Conservation (phyloP, 2,888 invertebrate species). For the Cerastis rubricosa region DNA sequence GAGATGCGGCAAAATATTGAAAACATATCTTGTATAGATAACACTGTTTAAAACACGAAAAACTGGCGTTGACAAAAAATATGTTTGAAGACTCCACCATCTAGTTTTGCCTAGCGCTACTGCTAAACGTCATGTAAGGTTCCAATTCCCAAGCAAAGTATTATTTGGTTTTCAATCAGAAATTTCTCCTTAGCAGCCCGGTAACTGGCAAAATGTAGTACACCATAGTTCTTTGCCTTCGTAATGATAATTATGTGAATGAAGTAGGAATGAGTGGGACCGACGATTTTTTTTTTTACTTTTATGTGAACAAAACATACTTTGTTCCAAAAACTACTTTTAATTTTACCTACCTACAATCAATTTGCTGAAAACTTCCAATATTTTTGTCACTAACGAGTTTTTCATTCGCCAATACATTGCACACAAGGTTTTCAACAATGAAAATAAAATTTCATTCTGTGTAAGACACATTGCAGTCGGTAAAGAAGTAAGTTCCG, state of each 20-base stretch:
- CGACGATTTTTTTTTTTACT: not conserved
- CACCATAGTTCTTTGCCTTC: not conserved
- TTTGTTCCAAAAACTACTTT: not conserved
- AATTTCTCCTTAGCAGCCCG: not conserved
- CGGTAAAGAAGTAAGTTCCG: constrained; percentile 74
- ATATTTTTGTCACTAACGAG: constrained; percentile 9
- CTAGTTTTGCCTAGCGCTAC: not conserved
- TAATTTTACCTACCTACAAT: not conserved
- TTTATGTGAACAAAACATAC: not conserved
- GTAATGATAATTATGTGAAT: not conserved
- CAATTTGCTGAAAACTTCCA: not conserved
- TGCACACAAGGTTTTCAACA: constrained; percentile 66
- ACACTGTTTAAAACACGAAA: not conserved
- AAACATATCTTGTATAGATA: not conserved
- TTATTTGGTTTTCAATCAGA: not conserved
- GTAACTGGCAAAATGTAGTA: not conserved
- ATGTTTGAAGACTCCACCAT: not conserved
- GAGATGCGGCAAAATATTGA: no score
- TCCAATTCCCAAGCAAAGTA: not conserved
- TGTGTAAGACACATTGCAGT: constrained; percentile 79
- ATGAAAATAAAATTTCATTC: constrained; percentile 76
- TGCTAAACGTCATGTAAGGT: not conserved
- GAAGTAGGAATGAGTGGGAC: not conserved
- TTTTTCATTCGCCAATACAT: constrained; percentile 34
- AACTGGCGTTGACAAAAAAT: not conserved